A percentile compares a stretch with the other conserved stretches of the same genome.
Conservation (phyloP, 2,888 invertebrate species). For the Esperia sulphurella region DNA sequence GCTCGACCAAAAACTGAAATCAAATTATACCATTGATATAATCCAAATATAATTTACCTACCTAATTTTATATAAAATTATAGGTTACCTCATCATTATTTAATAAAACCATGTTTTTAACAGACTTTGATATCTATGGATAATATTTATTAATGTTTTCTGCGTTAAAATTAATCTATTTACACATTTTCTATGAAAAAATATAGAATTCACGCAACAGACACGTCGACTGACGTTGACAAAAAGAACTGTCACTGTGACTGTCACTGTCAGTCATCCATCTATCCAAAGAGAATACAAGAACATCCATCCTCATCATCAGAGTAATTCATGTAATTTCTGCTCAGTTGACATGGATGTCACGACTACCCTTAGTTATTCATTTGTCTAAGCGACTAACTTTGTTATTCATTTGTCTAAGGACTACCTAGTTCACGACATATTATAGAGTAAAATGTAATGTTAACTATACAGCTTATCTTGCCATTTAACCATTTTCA, state of each 20-base stretch:
- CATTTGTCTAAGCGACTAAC: too few species aligned
- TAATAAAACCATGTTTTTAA: constrained; percentile 81
- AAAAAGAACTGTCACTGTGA: background rate
- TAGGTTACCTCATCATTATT: constrained; percentile 81
- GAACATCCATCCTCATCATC: too few species aligned
- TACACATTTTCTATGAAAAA: constrained; percentile 29
- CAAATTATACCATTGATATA: background rate
- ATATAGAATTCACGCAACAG: background rate
- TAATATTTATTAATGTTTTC: constrained; percentile 9
- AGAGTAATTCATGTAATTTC: too few species aligned
- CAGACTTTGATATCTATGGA: constrained; percentile 11
- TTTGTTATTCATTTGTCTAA: too few species aligned
- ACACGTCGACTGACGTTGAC: constrained; percentile 31
- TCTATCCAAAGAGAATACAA: too few species aligned
- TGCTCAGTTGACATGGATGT: too few species aligned
- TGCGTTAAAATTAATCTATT: constrained; percentile 15
- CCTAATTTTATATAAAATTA: background rate
- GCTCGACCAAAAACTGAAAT: constrained; percentile 89
- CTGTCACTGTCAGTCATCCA: background rate
- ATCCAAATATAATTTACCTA: background rate
- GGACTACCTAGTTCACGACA: too few species aligned
- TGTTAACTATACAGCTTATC: too few species aligned
- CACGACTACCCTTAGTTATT: too few species aligned
- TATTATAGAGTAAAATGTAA: too few species aligned
- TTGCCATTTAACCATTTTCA: too few species aligned